These are phyloP conservation scores for Erebia palarica DNA, from an alignment of 2,888 invertebrate species.

Conservation along the genomic window DNA sequence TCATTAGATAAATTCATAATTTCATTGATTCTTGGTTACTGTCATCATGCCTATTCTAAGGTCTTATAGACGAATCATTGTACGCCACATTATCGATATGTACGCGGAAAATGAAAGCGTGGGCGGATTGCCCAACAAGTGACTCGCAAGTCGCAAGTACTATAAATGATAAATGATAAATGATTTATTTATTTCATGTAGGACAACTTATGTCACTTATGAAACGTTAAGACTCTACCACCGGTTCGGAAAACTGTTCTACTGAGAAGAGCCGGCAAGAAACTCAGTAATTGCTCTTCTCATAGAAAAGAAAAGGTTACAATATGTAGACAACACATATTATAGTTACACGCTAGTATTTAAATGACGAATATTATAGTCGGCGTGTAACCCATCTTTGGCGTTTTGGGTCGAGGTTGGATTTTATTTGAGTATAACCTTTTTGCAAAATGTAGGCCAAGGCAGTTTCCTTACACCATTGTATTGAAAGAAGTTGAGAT, in stretches of 20 bases:
- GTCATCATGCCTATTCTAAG: too few species aligned
- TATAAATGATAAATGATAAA: too few species aligned
- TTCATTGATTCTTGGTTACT: too few species aligned
- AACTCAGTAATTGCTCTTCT: too few species aligned
- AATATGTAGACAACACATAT: too few species aligned
- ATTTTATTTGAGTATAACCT: constrained; percentile 8
- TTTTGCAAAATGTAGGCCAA: constrained; percentile 26
- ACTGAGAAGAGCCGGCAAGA: too few species aligned
- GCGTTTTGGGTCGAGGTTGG: constrained; percentile 21
- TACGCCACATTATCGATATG: neutral
- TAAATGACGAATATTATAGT: neutral
- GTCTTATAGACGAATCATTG: neutral
- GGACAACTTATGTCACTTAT: too few species aligned
- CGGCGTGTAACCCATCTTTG: constrained; percentile 14
- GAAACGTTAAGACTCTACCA: too few species aligned
- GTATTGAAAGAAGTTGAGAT: neutral
- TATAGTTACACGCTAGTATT: neutral
- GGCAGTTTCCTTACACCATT: constrained; percentile 28
- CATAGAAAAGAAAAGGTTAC: too few species aligned
- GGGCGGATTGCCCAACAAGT: constrained; percentile 16
- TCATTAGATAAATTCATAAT: too few species aligned
- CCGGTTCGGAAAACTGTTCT: too few species aligned
- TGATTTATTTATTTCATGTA: too few species aligned
- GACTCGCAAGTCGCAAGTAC: neutral
- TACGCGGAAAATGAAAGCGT: constrained; percentile 22